Evolutionary conservation across 2,797 vertebrate genomes (phyloP).

Genomic region (Myotis vivesi): DNA sequence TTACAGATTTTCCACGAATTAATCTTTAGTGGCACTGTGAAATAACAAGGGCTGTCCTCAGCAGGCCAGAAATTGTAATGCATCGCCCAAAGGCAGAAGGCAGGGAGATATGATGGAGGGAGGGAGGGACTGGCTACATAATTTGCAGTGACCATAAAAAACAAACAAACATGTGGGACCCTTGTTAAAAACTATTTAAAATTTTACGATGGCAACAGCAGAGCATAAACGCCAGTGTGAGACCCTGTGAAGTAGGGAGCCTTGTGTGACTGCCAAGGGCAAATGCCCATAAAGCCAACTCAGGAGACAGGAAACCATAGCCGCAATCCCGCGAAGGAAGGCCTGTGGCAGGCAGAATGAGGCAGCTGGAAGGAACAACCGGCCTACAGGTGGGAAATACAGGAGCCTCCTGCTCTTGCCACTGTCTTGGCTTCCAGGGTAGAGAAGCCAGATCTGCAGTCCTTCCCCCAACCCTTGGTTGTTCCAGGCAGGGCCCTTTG

Average conservation of each 20-base stretch:
- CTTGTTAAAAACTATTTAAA: neutral
- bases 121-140: neutral
- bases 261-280: neutral
- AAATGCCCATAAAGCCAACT: neutral
- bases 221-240: neutral
- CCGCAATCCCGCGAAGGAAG: neutral
- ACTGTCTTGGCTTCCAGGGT: neutral
- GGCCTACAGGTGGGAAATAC: neutral
- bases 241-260: neutral
- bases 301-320: neutral
- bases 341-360: neutral
- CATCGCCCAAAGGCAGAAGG: neutral
- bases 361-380: neutral
- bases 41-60: constrained; percentile 2
- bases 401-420: neutral
- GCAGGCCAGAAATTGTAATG: neutral
- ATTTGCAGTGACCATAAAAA: neutral
- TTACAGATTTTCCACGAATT: neutral
- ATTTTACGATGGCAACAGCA: neutral
- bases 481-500: neutral
- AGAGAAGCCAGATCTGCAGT: neutral
- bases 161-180: neutral
- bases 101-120: neutral
- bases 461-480: neutral
- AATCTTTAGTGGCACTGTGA: neutral